Evolutionary conservation across 2,797 vertebrate genomes (phyloP), one percentile per base, ranked within the genome.

Genomic region (Trichosurus vulpecula): DNA sequence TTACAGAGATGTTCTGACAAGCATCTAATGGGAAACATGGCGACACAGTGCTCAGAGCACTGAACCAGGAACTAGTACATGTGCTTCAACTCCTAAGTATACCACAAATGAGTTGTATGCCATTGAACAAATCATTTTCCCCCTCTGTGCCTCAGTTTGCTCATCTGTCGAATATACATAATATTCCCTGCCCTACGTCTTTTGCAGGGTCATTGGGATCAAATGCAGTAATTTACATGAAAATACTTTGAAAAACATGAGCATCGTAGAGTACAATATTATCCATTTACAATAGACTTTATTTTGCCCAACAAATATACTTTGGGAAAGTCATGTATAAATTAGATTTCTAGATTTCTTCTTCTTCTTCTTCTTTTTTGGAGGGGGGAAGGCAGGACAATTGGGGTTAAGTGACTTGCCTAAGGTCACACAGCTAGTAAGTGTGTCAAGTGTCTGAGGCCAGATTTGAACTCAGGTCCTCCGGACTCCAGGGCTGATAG

Each of bases 1-100:
- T 97, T 97, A 97, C 92, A 97, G 95, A 95, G 94, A 94, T 94
- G 92, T 52, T 81, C 74, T 57, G 91, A 91, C n/a, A 94, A 95
- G 9, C 97, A 97, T 95, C 92, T 94, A 97, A 95, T 91, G 94
- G 95, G 93, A 96, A 74, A 94, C 61, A 92, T 89, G 74, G 51
- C 90, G 90, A 81, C 66, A 95, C 54, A 93, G 30, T 92, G 56
- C 91, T 93, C 93, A 56, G 89, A 92, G 54, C 90, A 92, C 87
- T 58, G 90, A 92, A 90, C 41, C 57, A 93, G 29, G 90, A 90
- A 93, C 66, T n/a, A 91, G 30, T 66, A 66, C 58, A 66, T 35
- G 31, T 35, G n/a, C 51, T 58, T 92, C 56, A 93, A 52, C n/a
- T 94, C 90, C n/a, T 92, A 92, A 52, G 52, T 56, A 81, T 57